Evolutionary conservation across 2,113 vertebrate species (phyloP).

Genomic region (Mus spicilegus): DNA sequence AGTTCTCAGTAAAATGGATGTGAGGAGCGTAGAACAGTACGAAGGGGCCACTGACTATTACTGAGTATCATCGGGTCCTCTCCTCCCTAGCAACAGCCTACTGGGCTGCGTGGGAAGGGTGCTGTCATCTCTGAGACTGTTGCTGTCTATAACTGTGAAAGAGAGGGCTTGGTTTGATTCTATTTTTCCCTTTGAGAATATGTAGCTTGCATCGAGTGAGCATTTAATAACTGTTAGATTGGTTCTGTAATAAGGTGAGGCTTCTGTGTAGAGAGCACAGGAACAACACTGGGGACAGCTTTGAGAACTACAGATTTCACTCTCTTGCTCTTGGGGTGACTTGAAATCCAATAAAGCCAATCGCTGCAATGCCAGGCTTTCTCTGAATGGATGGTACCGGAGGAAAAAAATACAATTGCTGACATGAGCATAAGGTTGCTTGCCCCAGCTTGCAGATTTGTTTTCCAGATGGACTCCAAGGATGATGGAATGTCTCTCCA

Average conservation of each 20-base stretch:
- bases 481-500: background rate
- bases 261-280: background rate
- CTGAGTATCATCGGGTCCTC: background rate
- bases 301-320: background rate
- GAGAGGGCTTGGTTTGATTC: background rate
- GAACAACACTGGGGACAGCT: background rate
- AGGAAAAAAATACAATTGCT: background rate
- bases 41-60: background rate
- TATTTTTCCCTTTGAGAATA: constrained; percentile 13
- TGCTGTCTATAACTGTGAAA: background rate
- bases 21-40: background rate
- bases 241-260: background rate
- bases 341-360: background rate
- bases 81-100: background rate
- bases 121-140: background rate
- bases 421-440: background rate
- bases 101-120: background rate
- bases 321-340: background rate
- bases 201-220: background rate
- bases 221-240: constrained; percentile 14
- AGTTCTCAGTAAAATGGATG: background rate
- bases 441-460: background rate
- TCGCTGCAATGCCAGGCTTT: background rate
- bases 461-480: constrained; percentile 16
- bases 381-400: background rate